Conservation (phyloP, 2,797 vertebrate genomes). For the Pelodytes ibericus region DNA sequence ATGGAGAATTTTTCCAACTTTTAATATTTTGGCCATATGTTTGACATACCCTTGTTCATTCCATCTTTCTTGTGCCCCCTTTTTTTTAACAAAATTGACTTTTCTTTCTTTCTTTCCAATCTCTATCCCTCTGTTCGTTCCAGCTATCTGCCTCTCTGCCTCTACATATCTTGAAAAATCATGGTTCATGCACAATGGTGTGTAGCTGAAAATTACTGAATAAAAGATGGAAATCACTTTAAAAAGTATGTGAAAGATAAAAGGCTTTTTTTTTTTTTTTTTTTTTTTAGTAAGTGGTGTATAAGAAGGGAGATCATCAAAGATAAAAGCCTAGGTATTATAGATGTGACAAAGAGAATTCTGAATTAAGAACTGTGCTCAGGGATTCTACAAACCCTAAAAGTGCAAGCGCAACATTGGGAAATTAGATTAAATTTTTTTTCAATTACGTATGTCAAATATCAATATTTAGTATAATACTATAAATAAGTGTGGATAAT, state of each 20-base stretch:
- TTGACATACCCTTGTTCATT: no score
- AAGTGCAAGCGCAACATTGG: neutral
- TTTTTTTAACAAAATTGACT: no score
- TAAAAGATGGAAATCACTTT: neutral
- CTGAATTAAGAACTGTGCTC: neutral
- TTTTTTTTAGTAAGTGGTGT: conserved; percentile 5
- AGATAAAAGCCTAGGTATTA: conserved; percentile 29
- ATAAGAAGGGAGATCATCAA: neutral
- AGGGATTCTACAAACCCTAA: neutral
- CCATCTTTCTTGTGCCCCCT: no score
- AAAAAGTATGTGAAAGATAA: conserved; percentile 3
- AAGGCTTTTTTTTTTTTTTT: conserved; percentile 3
- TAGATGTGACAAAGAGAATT: conserved; percentile 4
- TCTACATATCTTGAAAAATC: no score
- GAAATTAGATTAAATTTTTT: neutral
- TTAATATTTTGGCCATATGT: no score
- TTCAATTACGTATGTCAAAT: neutral
- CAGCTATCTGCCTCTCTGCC: no score
- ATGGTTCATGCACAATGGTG: neutral
- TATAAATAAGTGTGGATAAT: neutral
- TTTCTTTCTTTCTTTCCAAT: no score
- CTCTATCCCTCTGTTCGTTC: no score
- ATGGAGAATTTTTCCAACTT: no score
- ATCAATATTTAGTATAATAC: neutral
- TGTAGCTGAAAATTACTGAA: neutral